phyloP scores from a whole-genome alignment of 2,888 invertebrate genomes.

The Junonia oenone region DNA sequence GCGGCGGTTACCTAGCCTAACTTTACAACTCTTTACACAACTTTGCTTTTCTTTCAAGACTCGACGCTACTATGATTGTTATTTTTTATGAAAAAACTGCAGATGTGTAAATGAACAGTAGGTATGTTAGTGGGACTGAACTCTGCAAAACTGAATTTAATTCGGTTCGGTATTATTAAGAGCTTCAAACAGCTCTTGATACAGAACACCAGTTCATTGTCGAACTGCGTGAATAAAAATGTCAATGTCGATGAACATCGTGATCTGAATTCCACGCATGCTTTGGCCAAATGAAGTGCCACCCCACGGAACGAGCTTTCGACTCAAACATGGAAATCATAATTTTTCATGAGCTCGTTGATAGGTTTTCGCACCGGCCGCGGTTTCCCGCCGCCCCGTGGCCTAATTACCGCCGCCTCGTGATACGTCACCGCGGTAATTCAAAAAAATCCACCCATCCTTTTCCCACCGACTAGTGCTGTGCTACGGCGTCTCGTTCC shows the following conservation, averaged over 20 bases:
- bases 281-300: slow-evolving; percentile 60
- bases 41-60: background rate
- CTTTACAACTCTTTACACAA: slow-evolving; percentile 29
- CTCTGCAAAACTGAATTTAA: background rate
- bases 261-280: slow-evolving; percentile 54
- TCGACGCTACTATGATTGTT: background rate
- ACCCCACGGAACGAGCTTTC: slow-evolving; percentile 50
- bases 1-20: slow-evolving; percentile 34
- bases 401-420: slow-evolving; percentile 75
- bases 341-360: slow-evolving; percentile 79
- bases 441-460: slow-evolving; percentile 77
- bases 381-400: slow-evolving; percentile 78
- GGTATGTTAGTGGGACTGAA: no score
- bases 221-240: slow-evolving; percentile 24
- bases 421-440: slow-evolving; percentile 76
- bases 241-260: slow-evolving; percentile 44
- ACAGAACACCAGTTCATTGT: background rate
- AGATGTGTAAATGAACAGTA: background rate
- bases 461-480: slow-evolving; percentile 50
- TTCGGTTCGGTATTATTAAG: background rate
- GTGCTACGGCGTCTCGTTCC: slow-evolving; percentile 59
- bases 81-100: background rate
- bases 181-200: background rate
- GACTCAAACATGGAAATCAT: slow-evolving; percentile 70
- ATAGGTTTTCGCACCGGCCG: slow-evolving; percentile 76